Evolutionary conservation across 2,797 vertebrate genomes (phyloP), one percentile per base, ranked within the genome.

Genomic region (Denticeps clupeoides): DNA sequence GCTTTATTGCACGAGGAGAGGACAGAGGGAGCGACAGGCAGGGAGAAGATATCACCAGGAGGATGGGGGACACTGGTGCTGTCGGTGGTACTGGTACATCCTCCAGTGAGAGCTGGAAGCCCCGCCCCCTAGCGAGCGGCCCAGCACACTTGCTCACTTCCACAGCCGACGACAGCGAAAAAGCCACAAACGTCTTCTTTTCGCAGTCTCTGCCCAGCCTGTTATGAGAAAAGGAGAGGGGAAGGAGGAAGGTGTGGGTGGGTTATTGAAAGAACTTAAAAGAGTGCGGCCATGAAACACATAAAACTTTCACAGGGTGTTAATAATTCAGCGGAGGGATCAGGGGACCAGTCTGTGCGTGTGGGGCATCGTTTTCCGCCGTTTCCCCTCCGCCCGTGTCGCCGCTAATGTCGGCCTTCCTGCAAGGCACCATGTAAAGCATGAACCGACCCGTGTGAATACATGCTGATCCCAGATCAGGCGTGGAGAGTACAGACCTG

Each of bases 1-100:
- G 82, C 77, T 85, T 78, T 83, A 74, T 79, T 83, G 75, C 73
- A 56, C 55, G 60, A 48, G 24, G 19, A 6, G 18, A 11, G 2
- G 12, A 13, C 18, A 16, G 43, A 32, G 21, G 7, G 21, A 12
- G 13, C 5, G 25, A 44, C 23, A n/a, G 25, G 25, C 4, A 25
- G 5, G 23, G 5, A 23, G 23, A 23, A 7, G 4, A 23, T 33
- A 37, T 16, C 7, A 18, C 18, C 4, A 33, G 33, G 31, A 15
- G 31, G 31, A 32, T 31, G 7, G 31, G 12, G 12, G 32, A 15
- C 31, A 13, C 31, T 13, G 31, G 31, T 32, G 12, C 31, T 32
- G 31, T 12, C 32, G 29, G 29, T 32, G 29, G 31, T 4, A 13
- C n/a, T 12, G 29, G 29, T 29, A 12, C 32, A 31, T 32, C n/a